phyloP scores from a whole-genome alignment of 2,797 vertebrate genomes.

The Glossophaga mutica region DNA sequence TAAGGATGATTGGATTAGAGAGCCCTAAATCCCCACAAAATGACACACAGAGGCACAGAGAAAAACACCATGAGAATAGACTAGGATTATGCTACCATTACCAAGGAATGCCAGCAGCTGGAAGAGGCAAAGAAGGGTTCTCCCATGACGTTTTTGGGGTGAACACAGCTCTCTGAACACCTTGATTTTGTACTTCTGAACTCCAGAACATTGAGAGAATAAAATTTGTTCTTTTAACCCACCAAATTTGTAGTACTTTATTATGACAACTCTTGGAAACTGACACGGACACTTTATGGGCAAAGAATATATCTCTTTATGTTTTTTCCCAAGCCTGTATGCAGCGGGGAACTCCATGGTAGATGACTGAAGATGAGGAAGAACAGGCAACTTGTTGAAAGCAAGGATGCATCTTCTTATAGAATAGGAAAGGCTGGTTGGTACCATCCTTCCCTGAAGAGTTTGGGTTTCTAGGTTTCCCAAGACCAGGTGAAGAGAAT shows the following conservation, averaged over 20 bases:
- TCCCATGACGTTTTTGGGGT: not conserved
- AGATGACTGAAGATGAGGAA: not conserved
- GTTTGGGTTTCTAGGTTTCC: not conserved
- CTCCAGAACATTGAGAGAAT: not conserved
- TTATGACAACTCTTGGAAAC: not conserved
- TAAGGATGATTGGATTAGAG: not conserved
- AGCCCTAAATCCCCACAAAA: not conserved
- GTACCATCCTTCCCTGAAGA: too few relatives aligned
- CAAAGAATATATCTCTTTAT: not conserved
- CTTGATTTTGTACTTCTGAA: not conserved
- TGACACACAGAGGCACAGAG: not conserved
- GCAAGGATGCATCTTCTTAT: not conserved
- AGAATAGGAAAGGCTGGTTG: not conserved
- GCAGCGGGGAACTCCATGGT: not conserved
- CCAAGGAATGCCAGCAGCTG: not conserved
- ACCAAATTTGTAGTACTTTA: not conserved
- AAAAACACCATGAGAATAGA: not conserved
- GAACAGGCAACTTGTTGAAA: not conserved
- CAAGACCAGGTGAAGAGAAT: not conserved
- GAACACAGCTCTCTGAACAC: not conserved
- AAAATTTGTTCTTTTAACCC: not conserved
- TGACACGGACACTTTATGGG: not conserved
- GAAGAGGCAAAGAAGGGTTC: not conserved
- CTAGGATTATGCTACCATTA: not conserved
- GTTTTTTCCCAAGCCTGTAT: not conserved